These are phyloP conservation scores for Chaenogobius annularis DNA, from an alignment of 2,113 vertebrate genomes.

Conservation along the genomic window DNA sequence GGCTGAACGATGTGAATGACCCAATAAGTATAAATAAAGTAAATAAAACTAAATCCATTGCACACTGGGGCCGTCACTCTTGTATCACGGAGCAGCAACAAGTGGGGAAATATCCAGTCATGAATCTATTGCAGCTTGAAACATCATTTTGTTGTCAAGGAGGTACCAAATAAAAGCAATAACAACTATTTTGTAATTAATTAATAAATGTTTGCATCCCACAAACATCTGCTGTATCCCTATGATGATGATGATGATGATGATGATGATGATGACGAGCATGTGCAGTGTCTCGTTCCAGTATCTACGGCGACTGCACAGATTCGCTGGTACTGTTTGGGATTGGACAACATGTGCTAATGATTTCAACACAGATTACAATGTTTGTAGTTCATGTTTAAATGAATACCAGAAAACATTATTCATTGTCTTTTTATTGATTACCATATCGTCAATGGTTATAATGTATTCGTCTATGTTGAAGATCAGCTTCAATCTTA, in stretches of 20 bases:
- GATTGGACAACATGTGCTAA: background rate
- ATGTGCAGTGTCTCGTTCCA: conserved; percentile 44
- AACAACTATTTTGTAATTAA: background rate
- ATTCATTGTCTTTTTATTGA: background rate
- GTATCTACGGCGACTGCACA: conserved; percentile 25
- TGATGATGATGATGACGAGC: too few relatives aligned
- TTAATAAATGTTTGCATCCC: conserved; percentile 14
- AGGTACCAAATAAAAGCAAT: background rate
- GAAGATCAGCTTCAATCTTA: background rate
- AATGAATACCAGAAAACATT: background rate
- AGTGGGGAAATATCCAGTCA: too few relatives aligned
- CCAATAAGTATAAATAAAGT: too few relatives aligned
- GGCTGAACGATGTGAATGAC: too few relatives aligned
- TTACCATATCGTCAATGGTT: background rate
- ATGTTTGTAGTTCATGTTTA: background rate
- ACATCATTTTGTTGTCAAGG: background rate
- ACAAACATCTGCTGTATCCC: background rate
- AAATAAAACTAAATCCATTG: too few relatives aligned
- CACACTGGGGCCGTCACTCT: too few relatives aligned
- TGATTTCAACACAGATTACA: background rate
- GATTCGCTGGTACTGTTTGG: conserved; percentile 31
- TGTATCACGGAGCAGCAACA: too few relatives aligned
- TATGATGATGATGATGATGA: too few relatives aligned
- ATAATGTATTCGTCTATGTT: background rate
- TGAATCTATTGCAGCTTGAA: background rate